Base-by-base conservation (phyloP, 1,140 invertebrate genomes). In the Papilio helenus region DNA sequence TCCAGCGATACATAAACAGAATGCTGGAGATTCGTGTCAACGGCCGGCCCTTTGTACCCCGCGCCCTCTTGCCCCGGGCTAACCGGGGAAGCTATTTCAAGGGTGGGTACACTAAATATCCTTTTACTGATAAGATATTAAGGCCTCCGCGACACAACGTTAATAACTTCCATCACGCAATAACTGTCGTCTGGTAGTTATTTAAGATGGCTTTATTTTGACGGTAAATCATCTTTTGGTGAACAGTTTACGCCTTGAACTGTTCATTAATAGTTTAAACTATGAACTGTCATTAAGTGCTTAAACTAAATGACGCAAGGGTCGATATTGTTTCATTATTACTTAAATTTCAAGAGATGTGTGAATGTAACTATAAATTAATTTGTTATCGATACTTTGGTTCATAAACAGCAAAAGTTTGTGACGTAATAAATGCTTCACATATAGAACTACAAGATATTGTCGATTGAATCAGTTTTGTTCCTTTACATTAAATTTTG, bases 21-120 rank as follows among this genome's bases (percentile, higher is more conserved):
- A 85, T 82, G 86, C 85, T 87, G 86, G 85, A 88, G 91, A 93
- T 93, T 89, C 88, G 92, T 92, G 92, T 93, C 92, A 93, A 93
- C 89, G 91, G 90, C 91, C 92, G 87, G 83, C 81, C 84, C 85
- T 85, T 87, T 87, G 83, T 84, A 72, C 84, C 80, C 85, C 86
- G 34, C 80, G n/a, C 23, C 81, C 79, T 82, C 76, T 26, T 79
- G 72, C 83, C 86, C 82, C 85, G 65, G 55, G 65, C 79, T 39
- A 61, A 73, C 80, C 76, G 84, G 84, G 88, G 86, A 84, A 90
- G 82, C 87, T 84, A 89, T 88, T 85, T 84, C 84, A 88, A 89
- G 91, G 91, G 90, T 92, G 90, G 90, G 87, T 86, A 80, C 83
- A 55, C 84, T 88, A 83, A 82, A 83, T 86, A 84, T 80, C 81